phyloP scores from a whole-genome alignment of 2,113 vertebrate species.

The Cettia cetti region DNA sequence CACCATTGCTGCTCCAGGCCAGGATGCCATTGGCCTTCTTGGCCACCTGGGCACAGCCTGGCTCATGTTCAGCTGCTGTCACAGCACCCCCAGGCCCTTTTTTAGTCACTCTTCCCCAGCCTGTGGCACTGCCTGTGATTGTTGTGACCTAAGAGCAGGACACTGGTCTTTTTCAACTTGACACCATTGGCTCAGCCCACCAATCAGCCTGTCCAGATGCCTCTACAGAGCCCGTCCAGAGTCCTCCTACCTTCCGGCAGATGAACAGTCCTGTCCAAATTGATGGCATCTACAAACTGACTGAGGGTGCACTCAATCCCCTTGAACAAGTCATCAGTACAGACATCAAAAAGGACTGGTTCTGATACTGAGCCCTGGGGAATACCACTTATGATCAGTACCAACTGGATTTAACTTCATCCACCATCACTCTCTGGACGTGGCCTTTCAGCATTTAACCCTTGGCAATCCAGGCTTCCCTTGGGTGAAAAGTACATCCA shows the following conservation, averaged over 20 bases:
- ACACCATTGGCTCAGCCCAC: fast-evolving
- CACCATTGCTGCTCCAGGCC: background rate
- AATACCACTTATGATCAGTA: fast-evolving
- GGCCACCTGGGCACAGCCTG: background rate
- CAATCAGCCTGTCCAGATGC: background rate
- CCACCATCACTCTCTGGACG: background rate
- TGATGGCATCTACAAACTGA: fast-evolving
- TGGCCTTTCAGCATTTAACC: background rate
- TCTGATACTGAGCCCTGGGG: background rate
- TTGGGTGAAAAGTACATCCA: fast-evolving
- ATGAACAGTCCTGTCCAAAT: background rate
- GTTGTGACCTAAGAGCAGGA: background rate
- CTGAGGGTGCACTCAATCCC: fast-evolving
- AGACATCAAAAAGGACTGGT: background rate
- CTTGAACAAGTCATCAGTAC: background rate
- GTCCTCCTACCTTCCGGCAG: background rate
- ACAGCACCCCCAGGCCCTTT: background rate
- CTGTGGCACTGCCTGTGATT: fast-evolving
- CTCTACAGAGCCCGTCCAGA: background rate
- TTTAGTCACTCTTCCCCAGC: background rate
- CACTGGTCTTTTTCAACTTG: fast-evolving
- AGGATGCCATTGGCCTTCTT: background rate
- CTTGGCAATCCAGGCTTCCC: background rate
- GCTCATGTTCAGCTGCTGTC: background rate
- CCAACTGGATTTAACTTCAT: background rate